These are phyloP conservation scores for Podabrus alpinus DNA, from an alignment of 2,888 invertebrate species.

Conservation along the genomic window DNA sequence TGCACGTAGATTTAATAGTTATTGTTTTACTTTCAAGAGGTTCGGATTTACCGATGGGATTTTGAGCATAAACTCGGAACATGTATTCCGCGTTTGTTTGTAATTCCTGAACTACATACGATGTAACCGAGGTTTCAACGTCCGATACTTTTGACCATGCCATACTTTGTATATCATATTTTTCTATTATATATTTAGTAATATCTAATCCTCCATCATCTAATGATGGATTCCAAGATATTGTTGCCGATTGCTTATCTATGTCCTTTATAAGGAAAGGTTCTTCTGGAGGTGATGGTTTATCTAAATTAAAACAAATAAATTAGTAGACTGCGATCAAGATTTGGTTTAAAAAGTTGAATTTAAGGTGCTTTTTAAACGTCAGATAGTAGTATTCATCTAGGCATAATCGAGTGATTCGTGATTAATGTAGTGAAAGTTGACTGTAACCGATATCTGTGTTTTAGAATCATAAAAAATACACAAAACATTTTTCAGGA, in stretches of 20 bases:
- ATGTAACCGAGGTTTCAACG: slow-evolving; percentile 73
- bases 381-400: too few species aligned
- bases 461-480: too few species aligned
- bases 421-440: too few species aligned
- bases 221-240: slow-evolving; percentile 82
- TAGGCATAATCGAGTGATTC: too few species aligned
- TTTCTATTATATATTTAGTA: slow-evolving; percentile 88
- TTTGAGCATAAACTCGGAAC: slow-evolving; percentile 91
- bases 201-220: slow-evolving; percentile 84
- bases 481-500: too few species aligned
- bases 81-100: slow-evolving; percentile 85
- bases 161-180: slow-evolving; percentile 74
- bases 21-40: slow-evolving; percentile 79
- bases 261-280: slow-evolving; percentile 66
- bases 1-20: slow-evolving; percentile 81
- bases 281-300: slow-evolving; percentile 25
- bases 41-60: slow-evolving; percentile 83
- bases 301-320: slow-evolving; percentile 8
- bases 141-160: slow-evolving; percentile 88
- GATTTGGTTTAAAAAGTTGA: not conserved
- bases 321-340: not conserved
- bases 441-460: too few species aligned
- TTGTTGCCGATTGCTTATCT: slow-evolving; percentile 82
- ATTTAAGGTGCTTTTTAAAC: too few species aligned
- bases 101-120: slow-evolving; percentile 82